A percentile compares a stretch with the other conserved stretches of the same genome.
Evolutionary conservation across 2,113 vertebrate genomes (phyloP).

Genomic region (Maccullochella peelii): DNA sequence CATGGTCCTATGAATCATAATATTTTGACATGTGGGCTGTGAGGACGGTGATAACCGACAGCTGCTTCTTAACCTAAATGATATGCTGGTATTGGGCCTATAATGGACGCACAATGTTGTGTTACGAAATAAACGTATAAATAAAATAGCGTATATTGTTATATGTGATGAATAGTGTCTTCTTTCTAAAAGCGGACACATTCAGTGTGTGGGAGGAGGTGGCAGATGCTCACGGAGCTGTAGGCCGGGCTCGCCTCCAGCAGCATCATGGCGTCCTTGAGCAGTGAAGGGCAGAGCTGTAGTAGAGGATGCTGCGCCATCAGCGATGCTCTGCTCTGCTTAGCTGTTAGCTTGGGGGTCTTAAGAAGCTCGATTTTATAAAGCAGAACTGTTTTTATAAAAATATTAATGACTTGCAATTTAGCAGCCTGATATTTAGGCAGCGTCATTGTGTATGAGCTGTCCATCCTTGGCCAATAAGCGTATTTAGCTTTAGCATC

Average conservation of each 20-base stretch:
- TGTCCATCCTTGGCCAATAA: neutral
- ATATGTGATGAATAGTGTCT: neutral
- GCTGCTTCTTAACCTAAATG: neutral
- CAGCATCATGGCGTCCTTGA: constrained; percentile 81
- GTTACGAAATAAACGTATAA: neutral
- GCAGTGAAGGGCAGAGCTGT: constrained; percentile 74
- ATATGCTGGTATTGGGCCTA: too few relatives aligned
- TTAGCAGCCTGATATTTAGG: neutral
- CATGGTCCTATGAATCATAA: neutral
- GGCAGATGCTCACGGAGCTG: constrained; percentile 14
- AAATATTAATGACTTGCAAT: neutral
- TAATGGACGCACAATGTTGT: neutral
- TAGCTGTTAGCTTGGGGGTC: neutral
- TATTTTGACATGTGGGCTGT: neutral
- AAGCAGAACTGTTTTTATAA: neutral
- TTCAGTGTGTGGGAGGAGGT: neutral
- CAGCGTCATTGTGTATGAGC: neutral
- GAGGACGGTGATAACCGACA: neutral
- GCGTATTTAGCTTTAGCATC: neutral
- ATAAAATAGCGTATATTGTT: neutral
- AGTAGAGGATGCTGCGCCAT: constrained; percentile 51
- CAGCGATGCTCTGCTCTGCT: neutral
- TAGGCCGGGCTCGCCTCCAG: constrained; percentile 10
- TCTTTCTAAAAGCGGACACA: neutral
- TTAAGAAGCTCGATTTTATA: neutral